phyloP scores from a whole-genome alignment of 2,113 vertebrate genomes.

The Gnathonemus longibarbis region DNA sequence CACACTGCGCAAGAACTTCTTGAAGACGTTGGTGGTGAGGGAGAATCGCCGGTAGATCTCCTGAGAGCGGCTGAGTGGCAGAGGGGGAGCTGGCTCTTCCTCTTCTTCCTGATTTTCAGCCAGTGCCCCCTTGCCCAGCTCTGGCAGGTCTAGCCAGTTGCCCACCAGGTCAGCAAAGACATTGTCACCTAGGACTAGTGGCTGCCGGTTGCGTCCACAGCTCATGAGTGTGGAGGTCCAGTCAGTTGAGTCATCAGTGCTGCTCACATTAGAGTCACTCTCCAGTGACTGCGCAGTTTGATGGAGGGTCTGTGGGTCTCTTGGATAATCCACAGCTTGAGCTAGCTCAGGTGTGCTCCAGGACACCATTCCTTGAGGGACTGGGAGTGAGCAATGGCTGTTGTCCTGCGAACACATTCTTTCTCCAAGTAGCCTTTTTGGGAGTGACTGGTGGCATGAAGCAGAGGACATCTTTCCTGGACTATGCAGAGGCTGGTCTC shows the following conservation, averaged over 20 bases:
- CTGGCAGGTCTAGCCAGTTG: slow-evolving; percentile 92
- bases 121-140: slow-evolving; percentile 64
- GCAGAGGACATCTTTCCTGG: slow-evolving; percentile 41
- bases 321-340: slow-evolving; percentile 48
- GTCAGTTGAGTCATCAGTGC: slow-evolving; percentile 68
- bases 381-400: slow-evolving; percentile 47
- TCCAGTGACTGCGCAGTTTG: slow-evolving; percentile 57
- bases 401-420: slow-evolving; percentile 39
- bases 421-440: slow-evolving; percentile 44
- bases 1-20: slow-evolving; percentile 70
- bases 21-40: slow-evolving; percentile 74
- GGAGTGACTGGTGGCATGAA: slow-evolving; percentile 32
- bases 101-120: slow-evolving; percentile 38
- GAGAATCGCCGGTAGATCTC: slow-evolving; percentile 69
- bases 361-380: slow-evolving; percentile 37
- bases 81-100: slow-evolving; percentile 20
- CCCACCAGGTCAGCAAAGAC: slow-evolving; percentile 92
- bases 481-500: slow-evolving; percentile 32
- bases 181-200: slow-evolving; percentile 87
- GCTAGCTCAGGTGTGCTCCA: slow-evolving; percentile 22
- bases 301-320: slow-evolving; percentile 53
- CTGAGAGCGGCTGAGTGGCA: slow-evolving; percentile 48
- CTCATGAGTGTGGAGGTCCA: slow-evolving; percentile 94
- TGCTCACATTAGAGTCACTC: slow-evolving; percentile 55
- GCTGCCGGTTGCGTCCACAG: slow-evolving; percentile 83